phyloP scores from a whole-genome alignment of 1,140 invertebrate genomes.

The Drosophila jambulina region DNA sequence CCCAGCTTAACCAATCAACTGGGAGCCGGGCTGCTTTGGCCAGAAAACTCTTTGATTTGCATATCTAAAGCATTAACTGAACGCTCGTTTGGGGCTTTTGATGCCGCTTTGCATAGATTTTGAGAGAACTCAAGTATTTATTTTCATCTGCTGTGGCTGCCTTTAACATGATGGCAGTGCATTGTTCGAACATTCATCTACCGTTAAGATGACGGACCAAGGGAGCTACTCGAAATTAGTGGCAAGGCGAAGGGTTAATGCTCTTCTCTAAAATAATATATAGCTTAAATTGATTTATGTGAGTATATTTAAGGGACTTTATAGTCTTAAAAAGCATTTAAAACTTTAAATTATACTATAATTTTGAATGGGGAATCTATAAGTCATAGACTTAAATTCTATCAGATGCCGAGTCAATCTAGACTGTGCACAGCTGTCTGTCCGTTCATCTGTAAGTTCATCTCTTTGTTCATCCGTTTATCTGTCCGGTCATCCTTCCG shows the following conservation, averaged over 20 bases:
- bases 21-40: slow-evolving; percentile 20
- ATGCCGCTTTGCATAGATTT: slow-evolving; percentile 78
- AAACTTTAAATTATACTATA: neutral
- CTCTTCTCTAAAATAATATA: neutral
- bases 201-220: slow-evolving; percentile 52
- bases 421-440: neutral
- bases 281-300: neutral
- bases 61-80: slow-evolving; percentile 78
- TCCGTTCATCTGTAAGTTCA: neutral
- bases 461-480: too few species aligned
- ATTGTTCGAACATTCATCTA: slow-evolving; percentile 72
- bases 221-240: neutral
- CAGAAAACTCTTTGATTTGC: slow-evolving; percentile 68
- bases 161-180: slow-evolving; percentile 45
- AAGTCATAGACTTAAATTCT: neutral
- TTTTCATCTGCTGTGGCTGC: slow-evolving; percentile 42
- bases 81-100: slow-evolving; percentile 62
- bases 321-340: neutral
- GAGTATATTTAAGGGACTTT: neutral
- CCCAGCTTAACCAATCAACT: slow-evolving; percentile 60
- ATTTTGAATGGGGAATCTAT: neutral
- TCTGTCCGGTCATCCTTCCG: neutral
- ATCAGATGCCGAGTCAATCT: neutral
- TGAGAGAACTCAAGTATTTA: slow-evolving; percentile 67
- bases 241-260: neutral